Evolutionary conservation across 53 echinoderm and acorn worm species (phyloP).

Genomic region (Crossaster papposus): DNA sequence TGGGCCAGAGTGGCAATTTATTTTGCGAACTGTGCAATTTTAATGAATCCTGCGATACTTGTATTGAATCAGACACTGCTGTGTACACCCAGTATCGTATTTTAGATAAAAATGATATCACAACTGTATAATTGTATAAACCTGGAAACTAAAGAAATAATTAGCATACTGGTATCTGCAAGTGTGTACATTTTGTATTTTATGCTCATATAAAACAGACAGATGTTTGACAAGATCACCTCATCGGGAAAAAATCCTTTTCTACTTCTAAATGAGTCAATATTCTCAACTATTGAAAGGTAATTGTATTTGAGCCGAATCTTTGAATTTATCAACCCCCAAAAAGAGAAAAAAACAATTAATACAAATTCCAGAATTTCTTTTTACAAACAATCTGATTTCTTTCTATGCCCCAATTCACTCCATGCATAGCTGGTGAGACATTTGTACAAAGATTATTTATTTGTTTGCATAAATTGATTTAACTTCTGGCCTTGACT

Average conservation of each 20-base stretch:
- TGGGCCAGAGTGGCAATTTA: not conserved
- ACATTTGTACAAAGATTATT: slow-evolving; percentile 3
- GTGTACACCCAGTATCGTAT: not conserved
- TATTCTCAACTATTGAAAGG: too few relatives aligned
- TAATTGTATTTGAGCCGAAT: too few relatives aligned
- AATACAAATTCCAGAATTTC: not conserved
- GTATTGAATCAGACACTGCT: not conserved
- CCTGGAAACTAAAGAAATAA: not conserved
- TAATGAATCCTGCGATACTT: not conserved
- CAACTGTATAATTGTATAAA: not conserved
- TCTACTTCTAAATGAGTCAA: too few relatives aligned
- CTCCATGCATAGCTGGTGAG: not conserved
- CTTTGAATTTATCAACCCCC: too few relatives aligned
- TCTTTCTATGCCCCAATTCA: not conserved
- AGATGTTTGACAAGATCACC: not conserved
- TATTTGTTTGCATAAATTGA: slow-evolving; percentile 16
- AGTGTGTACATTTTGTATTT: not conserved
- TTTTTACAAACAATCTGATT: not conserved
- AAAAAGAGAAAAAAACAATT: not conserved
- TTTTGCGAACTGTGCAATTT: not conserved
- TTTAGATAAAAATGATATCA: not conserved
- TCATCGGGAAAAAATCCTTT: too few relatives aligned
- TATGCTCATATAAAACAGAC: not conserved
- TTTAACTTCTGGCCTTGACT: slow-evolving; percentile 40
- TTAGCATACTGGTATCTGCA: not conserved